A percentile compares a stretch with the other conserved stretches of the same genome.
phyloP scores from a whole-genome alignment of 2,113 vertebrate species.

The Mormyrus iriodes region DNA sequence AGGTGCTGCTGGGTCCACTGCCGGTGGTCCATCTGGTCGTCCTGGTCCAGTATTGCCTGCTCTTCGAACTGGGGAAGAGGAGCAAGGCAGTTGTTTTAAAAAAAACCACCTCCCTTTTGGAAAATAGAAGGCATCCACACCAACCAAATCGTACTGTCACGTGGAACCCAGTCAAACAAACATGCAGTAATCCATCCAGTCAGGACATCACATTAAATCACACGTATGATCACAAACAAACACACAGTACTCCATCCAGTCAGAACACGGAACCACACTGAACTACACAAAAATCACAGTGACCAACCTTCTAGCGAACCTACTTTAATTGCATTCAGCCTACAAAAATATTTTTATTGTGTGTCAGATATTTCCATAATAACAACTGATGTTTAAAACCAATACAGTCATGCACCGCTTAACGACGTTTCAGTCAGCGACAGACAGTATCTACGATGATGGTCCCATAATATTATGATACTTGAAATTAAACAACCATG shows the following conservation, averaged over 20 bases:
- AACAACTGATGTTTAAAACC: background rate
- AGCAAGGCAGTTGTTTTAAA: background rate
- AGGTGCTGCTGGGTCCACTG: conserved; percentile 98
- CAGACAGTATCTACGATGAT: background rate
- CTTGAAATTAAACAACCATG: background rate
- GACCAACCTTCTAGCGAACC: background rate
- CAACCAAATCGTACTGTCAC: background rate
- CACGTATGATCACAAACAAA: background rate
- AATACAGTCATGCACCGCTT: background rate
- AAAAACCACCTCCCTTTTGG: background rate
- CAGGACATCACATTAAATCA: background rate
- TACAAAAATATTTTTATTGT: background rate
- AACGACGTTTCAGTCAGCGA: background rate
- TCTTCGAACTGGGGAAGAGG: conserved; percentile 73
- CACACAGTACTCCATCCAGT: background rate
- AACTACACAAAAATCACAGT: background rate
- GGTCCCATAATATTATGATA: no score
- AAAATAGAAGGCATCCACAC: background rate
- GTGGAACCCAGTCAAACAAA: background rate
- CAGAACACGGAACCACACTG: background rate
- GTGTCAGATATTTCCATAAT: background rate
- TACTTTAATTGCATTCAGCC: background rate
- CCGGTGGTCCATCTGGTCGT: conserved; percentile 83
- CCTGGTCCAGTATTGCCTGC: conserved; percentile 73
- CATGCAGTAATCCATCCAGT: background rate